Base-by-base conservation (phyloP, 1,140 invertebrate genomes). In the Hyles vespertilio region DNA sequence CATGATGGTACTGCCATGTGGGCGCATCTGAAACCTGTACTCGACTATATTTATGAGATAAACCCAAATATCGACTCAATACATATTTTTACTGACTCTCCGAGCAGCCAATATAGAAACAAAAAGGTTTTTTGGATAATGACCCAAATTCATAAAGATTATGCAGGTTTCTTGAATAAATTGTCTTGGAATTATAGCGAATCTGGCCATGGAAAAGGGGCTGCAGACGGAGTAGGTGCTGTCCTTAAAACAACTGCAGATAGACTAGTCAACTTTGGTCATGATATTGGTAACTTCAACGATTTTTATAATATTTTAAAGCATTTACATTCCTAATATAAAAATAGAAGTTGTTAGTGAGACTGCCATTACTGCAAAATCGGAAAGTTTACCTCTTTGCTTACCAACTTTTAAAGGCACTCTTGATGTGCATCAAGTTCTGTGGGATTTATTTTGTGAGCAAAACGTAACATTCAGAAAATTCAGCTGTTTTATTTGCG, bases 181-280 rank as follows among this genome's bases (percentile, higher is more conserved):
- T 48, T 59, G 5, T 51, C 34, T 36, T 61, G 58, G 56, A 61
- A 61, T 48, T 61, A 58, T 50, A 40, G 10, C 32, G 63, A 65
- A 43, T 46, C 12, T 45, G 62, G 53, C 2, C 62, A 64, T 43
- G 62, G 62, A n/a, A 59, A 64, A 52, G 58, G 62, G 33, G 62
- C 62, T 9, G 34, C 62, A 48, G 62, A 64, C 56, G 62, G 53
- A 12, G 51, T 64, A 34, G 58, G 62, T n/a, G 62, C 22, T 1
- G 7, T 44, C n/a, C 7, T 64, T 6, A 64, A 64, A 11, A 11
- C 10, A 34, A 59, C 53, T 33, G 57, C 57, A 3, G 57, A 64
- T 50, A n/a, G 46, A 6, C 22, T 5, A 6, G 46, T 48, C 6
- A 22, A 11, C n/a, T 22, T 12, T 12, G 46, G 46, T 2, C n/a